Conservation (phyloP, 2,797 vertebrate species). For the Hipposideros larvatus region DNA sequence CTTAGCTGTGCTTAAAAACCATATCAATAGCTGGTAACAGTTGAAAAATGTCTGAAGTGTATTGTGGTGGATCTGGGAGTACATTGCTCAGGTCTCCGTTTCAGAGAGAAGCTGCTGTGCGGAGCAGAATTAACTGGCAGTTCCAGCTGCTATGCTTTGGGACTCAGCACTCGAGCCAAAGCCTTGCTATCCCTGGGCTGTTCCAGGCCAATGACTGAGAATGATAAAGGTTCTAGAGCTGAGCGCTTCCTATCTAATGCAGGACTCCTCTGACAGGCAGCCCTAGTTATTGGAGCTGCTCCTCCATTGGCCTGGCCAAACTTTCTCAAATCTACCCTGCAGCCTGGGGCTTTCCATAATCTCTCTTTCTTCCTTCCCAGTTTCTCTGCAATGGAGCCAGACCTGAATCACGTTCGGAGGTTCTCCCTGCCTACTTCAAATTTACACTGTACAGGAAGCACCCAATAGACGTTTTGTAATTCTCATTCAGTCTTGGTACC, state of each 20-base stretch:
- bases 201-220: not conserved
- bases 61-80: not conserved
- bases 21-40: not conserved
- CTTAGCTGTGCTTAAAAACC: not conserved
- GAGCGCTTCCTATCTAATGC: not conserved
- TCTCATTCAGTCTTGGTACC: not conserved
- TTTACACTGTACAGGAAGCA: not conserved
- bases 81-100: not conserved
- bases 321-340: not conserved
- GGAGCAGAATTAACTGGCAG: not conserved
- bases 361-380: not conserved
- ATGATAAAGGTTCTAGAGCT: too few relatives aligned
- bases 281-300: not conserved
- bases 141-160: not conserved
- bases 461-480: not conserved
- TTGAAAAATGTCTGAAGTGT: not conserved
- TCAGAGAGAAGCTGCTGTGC: not conserved
- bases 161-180: not conserved
- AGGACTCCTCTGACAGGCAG: not conserved
- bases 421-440: not conserved
- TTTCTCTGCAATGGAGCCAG: not conserved
- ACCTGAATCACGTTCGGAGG: not conserved
- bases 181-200: accelerated
- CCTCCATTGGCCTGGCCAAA: accelerated
- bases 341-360: not conserved